Evolutionary conservation across 2,888 invertebrate genomes (phyloP), one percentile per base, ranked within the genome.

Genomic region (Arrhopalites spinosus): DNA sequence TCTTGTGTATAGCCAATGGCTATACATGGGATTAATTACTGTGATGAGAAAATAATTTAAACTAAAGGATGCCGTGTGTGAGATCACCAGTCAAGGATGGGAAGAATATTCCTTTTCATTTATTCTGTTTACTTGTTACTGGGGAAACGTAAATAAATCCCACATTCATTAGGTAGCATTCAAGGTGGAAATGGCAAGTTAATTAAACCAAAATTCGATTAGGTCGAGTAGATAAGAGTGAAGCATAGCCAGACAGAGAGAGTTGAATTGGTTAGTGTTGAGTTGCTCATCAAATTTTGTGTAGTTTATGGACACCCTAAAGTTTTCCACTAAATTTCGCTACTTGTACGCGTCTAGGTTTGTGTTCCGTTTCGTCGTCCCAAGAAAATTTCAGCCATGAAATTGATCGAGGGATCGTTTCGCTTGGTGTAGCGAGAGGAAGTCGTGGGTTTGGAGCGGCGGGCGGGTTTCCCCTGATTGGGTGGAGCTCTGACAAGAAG

Each of bases 321-420:
- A 79, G 79, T 79, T 81, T 81, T 81, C 80, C 80, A 80, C 79
- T 81, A 81, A 80, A 80, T 81, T 80, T 79, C 80, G 80, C 79
- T 79, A 80, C 77, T 81, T 79, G 79, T 79, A 80, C 78, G 81
- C 79, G 78, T 79, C 79, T 36, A 78, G 76, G 78, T n/a, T n/a
- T n/a, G n/a, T n/a, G n/a, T n/a, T n/a, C n/a, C n/a, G n/a, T n/a
- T n/a, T n/a, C n/a, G n/a, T n/a, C n/a, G n/a, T n/a, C n/a, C n/a
- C n/a, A n/a, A n/a, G n/a, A n/a, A n/a, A n/a, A n/a, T n/a, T n/a
- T n/a, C 79, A 79, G 80, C 80, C 80, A 80, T 81, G 80, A 81
- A 82, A 82, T 81, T 82, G 82, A 82, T 81, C 78, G 81, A 81
- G 81, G n/a, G 80, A 79, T 80, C 81, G 80, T 80, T 79, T 79